Base-by-base conservation (phyloP, 2,113 vertebrate species). In the Ctenomys sociabilis region DNA sequence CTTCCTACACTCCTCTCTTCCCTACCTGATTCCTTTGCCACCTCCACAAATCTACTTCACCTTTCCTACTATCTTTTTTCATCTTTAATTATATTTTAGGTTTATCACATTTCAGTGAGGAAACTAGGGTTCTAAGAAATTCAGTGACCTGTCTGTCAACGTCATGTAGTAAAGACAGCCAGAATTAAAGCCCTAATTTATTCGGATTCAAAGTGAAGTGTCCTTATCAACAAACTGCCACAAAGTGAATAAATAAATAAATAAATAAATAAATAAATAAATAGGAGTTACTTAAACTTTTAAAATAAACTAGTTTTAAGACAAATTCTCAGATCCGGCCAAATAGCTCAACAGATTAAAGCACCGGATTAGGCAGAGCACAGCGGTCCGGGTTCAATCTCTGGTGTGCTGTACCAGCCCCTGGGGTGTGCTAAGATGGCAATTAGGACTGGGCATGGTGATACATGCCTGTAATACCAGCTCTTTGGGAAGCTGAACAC, bases 121-220 rank as follows among this genome's bases (percentile, higher is more conserved):
- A 94, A 43, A 73, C 37, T 43, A 75, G 22, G 40, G 37, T 75
- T 43, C 72, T 43, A 40, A 43, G 9, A 75, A 40, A 75, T 12
- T 26, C 43, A 43, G 24, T 75, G 40, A 77, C 49, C 61, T 75
- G 28, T 16, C 61, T 75, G 28, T 16, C 59, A 28, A 88, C 22
- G 28, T 90, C 70, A 92, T 22, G 81, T 0, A 80, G 59, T 30
- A 57, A 88, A 59, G 40, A 66, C 57, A 94, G 32, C 49, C 80
- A 86, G 90, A 89, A 95, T 78, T 70, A 88, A 94, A 77, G 88
- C 26, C 21, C 14, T 85, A 82, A 35, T 88, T 17, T 83, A 80
- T 43, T 94, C 70, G 87, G 52, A 2, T 88, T 12, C 59, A 91
- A 87, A 90, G 21, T 82, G n/a, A 94, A 68, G 37, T 88, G 40